Evolutionary conservation across 2,888 invertebrate genomes (phyloP).

Genomic region (Athrips mouffetella): DNA sequence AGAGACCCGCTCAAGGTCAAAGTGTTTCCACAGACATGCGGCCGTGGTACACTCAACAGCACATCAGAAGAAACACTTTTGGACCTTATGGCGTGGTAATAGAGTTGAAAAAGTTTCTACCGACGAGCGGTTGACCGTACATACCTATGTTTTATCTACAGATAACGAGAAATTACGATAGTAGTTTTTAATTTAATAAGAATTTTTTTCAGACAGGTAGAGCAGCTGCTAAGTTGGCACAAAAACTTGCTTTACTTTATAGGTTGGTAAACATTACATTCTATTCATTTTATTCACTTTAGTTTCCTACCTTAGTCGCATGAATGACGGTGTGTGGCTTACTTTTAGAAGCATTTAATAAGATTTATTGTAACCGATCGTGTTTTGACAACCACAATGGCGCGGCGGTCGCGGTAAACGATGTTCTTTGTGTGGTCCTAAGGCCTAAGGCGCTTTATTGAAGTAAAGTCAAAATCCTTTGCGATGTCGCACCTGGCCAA

Average conservation of each 20-base stretch:
- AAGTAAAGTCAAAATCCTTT: constrained; percentile 61
- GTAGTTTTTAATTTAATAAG: too few species aligned
- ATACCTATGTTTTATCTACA: too few species aligned
- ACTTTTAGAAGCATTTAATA: constrained; percentile 57
- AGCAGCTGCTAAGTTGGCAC: constrained; percentile 58
- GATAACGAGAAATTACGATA: too few species aligned
- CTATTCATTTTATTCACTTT: constrained; percentile 49
- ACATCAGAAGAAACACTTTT: too few species aligned
- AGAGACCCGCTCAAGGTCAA: too few species aligned
- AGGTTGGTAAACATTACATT: constrained; percentile 66
- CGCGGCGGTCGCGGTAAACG: constrained; percentile 58
- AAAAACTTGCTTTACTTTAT: constrained; percentile 55
- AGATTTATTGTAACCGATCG: constrained; percentile 78
- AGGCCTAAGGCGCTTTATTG: constrained; percentile 39
- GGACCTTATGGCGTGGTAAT: too few species aligned
- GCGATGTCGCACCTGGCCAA: constrained; percentile 54
- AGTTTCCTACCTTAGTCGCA: constrained; percentile 41
- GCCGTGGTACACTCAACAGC: too few species aligned
- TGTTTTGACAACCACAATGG: constrained; percentile 76
- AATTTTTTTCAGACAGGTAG: constrained; percentile 11
- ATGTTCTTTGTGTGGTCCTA: constrained; percentile 68
- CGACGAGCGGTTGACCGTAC: too few species aligned
- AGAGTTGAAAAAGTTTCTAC: too few species aligned
- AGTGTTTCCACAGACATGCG: too few species aligned
- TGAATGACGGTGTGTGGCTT: constrained; percentile 65